Evolutionary conservation across 2,888 invertebrate species (phyloP).

Genomic region (Acholoe squamosa): DNA sequence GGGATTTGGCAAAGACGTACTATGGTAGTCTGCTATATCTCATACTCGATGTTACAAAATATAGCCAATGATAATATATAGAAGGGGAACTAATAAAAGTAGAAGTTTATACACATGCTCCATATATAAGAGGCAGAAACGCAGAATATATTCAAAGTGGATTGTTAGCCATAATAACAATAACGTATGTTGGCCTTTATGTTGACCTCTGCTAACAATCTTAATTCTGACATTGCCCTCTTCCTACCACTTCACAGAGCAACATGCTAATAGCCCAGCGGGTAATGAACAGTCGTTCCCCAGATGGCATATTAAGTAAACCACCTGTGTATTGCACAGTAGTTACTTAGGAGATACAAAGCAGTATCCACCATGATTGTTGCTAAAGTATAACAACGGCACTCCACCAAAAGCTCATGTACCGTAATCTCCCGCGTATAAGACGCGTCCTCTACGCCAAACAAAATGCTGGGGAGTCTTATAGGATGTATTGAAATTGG

Average conservation of each 20-base stretch:
- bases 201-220: background rate
- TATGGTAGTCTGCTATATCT: background rate
- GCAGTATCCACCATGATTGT: background rate
- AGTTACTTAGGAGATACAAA: background rate
- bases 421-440: no score
- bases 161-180: background rate
- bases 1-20: no score
- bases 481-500: no score
- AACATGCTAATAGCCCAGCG: background rate
- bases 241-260: constrained; percentile 19
- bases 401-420: no score
- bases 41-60: background rate
- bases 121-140: background rate
- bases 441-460: no score
- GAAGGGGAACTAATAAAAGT: background rate
- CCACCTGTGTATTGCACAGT: background rate
- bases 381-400: no score
- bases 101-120: background rate
- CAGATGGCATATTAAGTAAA: constrained; percentile 18
- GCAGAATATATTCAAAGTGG: background rate
- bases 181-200: no score
- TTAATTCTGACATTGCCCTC: background rate
- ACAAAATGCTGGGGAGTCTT: no score
- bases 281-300: background rate
- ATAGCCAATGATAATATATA: background rate